Base-by-base conservation (phyloP, 2,797 vertebrate genomes). In the Pangasius sanitwongsei region DNA sequence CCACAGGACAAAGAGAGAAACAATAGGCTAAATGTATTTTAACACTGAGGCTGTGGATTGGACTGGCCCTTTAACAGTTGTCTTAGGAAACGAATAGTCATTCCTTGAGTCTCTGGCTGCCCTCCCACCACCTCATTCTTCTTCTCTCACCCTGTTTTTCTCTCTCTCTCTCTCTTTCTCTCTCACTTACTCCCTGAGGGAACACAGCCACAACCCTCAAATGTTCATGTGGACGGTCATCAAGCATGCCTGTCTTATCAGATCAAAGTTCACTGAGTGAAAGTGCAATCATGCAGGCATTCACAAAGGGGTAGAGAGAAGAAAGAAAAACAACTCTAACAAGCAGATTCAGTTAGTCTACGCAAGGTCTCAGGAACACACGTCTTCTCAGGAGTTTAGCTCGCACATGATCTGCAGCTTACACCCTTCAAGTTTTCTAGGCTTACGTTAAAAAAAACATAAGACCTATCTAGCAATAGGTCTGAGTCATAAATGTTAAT, bases 171-270 rank as follows among this genome's bases (percentile, higher is more conserved):
- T 48, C 44, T 48, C 18, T 37, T 7, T 48, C 9, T 2, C 48
- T 31, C 55, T 13, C 13, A 11, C 25, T 69, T 37, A 55, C 78
- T 83, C 78, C 86, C 86, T 82, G 15, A 72, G 65, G 82, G 74
- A 85, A 44, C 82, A 53, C 61, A 50, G 86, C 18, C 82, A 53
- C 63, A 87, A 70, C 83, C 82, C 82, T 90, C 75, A 44, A 86
- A 77, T 85, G 74, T 84, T 87, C 86, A 67, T 83, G 69, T 31
- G 18, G 57, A 41, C 72, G 50, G 37, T 37, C 77, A 72, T 72
- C 81, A 87, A 87, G 83, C 89, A 80, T 85, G 86, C 81, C 86
- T 87, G 89, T 89, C 89, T 87, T 85, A 87, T 90, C 89, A 85
- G 89, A 90, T 87, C 74, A 90, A 81, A 87, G 86, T 87, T 90